Conservation (phyloP, 2,113 vertebrate genomes). For the Aramus guarauna region DNA sequence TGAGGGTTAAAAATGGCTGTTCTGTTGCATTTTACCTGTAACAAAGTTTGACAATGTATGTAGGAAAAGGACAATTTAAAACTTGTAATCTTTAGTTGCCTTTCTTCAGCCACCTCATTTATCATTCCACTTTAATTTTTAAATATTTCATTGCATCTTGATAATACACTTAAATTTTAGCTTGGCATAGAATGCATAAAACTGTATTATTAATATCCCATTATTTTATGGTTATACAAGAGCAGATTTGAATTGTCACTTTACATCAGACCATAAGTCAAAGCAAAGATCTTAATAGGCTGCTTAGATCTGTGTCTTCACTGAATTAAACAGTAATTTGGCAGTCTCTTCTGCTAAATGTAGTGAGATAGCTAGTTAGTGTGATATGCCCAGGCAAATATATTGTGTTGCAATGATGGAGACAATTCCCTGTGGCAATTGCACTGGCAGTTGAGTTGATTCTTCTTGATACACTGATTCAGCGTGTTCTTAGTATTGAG, state of each 20-base stretch:
- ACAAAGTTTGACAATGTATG: not conserved
- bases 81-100: not conserved
- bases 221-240: conserved; percentile 57
- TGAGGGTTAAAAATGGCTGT: not conserved
- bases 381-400: conserved; percentile 19
- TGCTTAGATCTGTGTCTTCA: conserved; percentile 48
- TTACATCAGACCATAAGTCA: conserved; percentile 55
- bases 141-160: conserved; percentile 49
- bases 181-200: conserved; percentile 50
- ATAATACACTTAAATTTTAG: conserved; percentile 40
- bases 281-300: conserved; percentile 22
- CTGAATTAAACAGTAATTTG: conserved; percentile 65
- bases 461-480: conserved; percentile 37
- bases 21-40: not conserved
- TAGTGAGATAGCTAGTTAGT: conserved; percentile 33
- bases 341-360: conserved; percentile 22
- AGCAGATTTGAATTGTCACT: conserved; percentile 57
- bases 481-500: not conserved
- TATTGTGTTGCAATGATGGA: conserved; percentile 21
- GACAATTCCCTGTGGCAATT: conserved; percentile 26
- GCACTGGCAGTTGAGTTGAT: conserved; percentile 33
- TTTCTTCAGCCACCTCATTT: conserved; percentile 8
- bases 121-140: conserved; percentile 40
- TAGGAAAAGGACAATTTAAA: not conserved
- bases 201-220: conserved; percentile 54